A percentile compares a stretch with the other conserved stretches of the same genome.
These are phyloP conservation scores for Zaprionus ghesquierei DNA, from an alignment of 1,140 invertebrate species.

Conservation along the genomic window DNA sequence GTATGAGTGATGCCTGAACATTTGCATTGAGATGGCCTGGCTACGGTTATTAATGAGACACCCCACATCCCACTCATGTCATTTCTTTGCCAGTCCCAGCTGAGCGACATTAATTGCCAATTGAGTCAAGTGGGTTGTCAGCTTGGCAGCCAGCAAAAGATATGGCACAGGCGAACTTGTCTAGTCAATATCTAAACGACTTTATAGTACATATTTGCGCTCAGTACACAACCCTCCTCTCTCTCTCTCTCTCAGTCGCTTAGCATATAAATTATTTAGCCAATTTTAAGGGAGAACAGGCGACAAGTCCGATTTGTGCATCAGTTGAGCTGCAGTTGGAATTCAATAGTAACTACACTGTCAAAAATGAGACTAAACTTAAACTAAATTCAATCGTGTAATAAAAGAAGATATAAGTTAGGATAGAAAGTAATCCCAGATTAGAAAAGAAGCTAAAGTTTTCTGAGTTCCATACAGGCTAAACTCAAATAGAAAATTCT, in stretches of 20 bases:
- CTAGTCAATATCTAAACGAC: not conserved
- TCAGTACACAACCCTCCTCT: not conserved
- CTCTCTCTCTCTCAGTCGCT: not conserved
- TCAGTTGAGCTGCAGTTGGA: not conserved
- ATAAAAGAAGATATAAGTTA: too few species aligned
- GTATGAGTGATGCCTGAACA: slow-evolving; percentile 74
- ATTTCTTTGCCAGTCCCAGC: slow-evolving; percentile 27
- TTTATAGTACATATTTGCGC: not conserved
- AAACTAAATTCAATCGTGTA: too few species aligned
- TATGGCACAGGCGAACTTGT: not conserved
- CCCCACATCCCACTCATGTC: slow-evolving; percentile 11
- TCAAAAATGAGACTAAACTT: not conserved
- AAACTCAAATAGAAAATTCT: too few species aligned
- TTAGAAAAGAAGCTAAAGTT: too few species aligned
- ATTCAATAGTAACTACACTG: not conserved
- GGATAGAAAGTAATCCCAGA: too few species aligned
- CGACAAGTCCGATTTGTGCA: not conserved
- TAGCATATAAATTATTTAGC: not conserved
- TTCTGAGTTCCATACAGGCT: too few species aligned
- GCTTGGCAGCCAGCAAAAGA: slow-evolving; percentile 9
- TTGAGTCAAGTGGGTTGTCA: slow-evolving; percentile 46
- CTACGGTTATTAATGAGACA: slow-evolving; percentile 71
- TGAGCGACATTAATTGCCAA: slow-evolving; percentile 66
- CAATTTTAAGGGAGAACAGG: not conserved
- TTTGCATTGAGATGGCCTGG: slow-evolving; percentile 22